phyloP scores from a whole-genome alignment of 2,113 vertebrate species.

The Nothobranchius kuhntae region DNA sequence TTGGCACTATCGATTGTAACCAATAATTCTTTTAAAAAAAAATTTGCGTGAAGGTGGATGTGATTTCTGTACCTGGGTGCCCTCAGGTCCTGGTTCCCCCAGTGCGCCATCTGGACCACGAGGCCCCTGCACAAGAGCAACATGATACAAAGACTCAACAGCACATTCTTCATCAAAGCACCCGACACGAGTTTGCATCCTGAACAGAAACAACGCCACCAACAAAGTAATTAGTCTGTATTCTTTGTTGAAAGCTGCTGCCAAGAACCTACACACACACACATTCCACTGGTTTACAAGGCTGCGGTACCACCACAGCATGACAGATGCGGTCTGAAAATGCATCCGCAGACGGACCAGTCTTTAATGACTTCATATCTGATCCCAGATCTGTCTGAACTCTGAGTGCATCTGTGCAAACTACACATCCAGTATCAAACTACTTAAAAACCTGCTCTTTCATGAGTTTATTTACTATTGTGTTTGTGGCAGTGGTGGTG shows the following conservation, averaged over 20 bases:
- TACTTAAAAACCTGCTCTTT: too few relatives aligned
- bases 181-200: background rate
- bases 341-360: background rate
- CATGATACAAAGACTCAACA: conserved; percentile 24
- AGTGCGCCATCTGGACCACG: conserved; percentile 86
- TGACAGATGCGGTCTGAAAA: conserved; percentile 43
- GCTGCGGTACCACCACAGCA: conserved; percentile 3
- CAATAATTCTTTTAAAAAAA: too few relatives aligned
- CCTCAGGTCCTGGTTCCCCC: conserved; percentile 88
- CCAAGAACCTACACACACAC: conserved; percentile 7
- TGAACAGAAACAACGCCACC: background rate
- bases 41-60: too few relatives aligned
- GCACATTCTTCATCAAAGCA: conserved; percentile 3
- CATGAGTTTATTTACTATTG: too few relatives aligned
- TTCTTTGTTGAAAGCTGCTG: background rate
- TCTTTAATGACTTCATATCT: background rate
- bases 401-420: too few relatives aligned
- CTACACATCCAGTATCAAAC: too few relatives aligned
- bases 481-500: too few relatives aligned
- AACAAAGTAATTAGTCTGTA: conserved; percentile 24
- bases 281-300: conserved; percentile 22
- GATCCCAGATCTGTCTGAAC: too few relatives aligned
- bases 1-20: too few relatives aligned
- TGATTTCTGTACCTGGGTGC: conserved; percentile 84
- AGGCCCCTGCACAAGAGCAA: conserved; percentile 83